These are phyloP conservation scores for Noturus placidus DNA, from an alignment of 2,113 vertebrate species.

Conservation along the genomic window DNA sequence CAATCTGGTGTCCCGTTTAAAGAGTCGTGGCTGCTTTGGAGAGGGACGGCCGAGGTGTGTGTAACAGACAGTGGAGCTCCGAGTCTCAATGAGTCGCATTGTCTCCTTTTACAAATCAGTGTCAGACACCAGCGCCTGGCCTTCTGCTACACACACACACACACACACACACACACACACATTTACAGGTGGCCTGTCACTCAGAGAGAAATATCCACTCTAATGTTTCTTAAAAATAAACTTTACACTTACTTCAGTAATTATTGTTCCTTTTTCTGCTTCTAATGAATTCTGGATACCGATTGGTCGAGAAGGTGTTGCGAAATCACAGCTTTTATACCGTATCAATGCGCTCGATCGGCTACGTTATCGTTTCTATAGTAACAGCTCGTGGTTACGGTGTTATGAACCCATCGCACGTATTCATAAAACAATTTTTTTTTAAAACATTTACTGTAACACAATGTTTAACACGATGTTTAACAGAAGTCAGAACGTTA, in stretches of 20 bases:
- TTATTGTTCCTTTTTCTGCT: background rate
- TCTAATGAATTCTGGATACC: background rate
- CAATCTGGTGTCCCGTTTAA: conserved; percentile 72
- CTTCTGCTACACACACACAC: conserved; percentile 66
- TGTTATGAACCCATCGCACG: too few relatives aligned
- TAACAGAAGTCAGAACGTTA: too few relatives aligned
- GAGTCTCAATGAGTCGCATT: conserved; percentile 74
- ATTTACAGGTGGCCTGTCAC: conserved; percentile 4
- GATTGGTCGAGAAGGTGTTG: background rate
- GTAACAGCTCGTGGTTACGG: background rate
- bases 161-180: conserved; percentile 46
- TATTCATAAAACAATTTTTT: too few relatives aligned
- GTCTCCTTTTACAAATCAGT: conserved; percentile 78
- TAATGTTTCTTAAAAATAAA: background rate
- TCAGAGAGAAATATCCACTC: conserved; percentile 1
- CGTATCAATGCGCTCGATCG: too few relatives aligned
- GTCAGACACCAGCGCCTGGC: conserved; percentile 75
- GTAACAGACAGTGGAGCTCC: conserved; percentile 74
- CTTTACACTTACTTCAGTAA: background rate
- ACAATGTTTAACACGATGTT: too few relatives aligned
- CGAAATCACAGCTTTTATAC: background rate
- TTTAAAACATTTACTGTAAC: too few relatives aligned
- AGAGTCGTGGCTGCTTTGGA: conserved; percentile 55
- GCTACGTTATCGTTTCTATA: background rate
- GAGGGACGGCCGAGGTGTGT: conserved; percentile 65